A percentile compares a stretch with the other conserved stretches of the same genome.
Conservation (phyloP, 2,888 invertebrate genomes). For the Elysia crispata region DNA sequence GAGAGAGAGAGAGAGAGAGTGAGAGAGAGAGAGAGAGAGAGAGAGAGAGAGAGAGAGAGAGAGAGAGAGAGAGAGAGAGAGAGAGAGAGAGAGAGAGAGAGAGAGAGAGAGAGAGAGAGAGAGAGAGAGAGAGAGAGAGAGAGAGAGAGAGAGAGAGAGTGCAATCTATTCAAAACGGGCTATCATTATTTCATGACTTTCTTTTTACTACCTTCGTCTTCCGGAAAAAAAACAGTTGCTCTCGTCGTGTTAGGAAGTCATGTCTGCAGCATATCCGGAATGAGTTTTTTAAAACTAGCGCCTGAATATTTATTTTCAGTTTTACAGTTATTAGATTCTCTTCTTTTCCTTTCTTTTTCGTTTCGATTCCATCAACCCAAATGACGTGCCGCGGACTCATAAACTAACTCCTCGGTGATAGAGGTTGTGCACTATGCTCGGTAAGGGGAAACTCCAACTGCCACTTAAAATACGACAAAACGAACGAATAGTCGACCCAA, state of each 20-base stretch:
- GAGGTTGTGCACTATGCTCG: not conserved
- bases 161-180: not conserved
- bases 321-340: not conserved
- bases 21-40: too few species aligned
- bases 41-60: too few species aligned
- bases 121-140: constrained; percentile 2
- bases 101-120: too few species aligned
- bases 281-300: not conserved
- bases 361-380: not conserved
- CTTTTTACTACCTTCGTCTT: too few species aligned
- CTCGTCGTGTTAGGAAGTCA: not conserved
- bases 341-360: not conserved
- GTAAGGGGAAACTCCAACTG: not conserved
- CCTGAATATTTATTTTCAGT: not conserved
- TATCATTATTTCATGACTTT: too few species aligned
- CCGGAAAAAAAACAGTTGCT: not conserved
- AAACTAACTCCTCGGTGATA: not conserved
- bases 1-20: too few species aligned
- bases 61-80: too few species aligned
- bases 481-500: too few species aligned
- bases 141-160: constrained; percentile 25
- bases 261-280: not conserved
- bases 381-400: not conserved
- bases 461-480: not conserved
- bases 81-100: too few species aligned